phyloP scores from a whole-genome alignment of 2,888 invertebrate species.

The Euzophera pinguis region DNA sequence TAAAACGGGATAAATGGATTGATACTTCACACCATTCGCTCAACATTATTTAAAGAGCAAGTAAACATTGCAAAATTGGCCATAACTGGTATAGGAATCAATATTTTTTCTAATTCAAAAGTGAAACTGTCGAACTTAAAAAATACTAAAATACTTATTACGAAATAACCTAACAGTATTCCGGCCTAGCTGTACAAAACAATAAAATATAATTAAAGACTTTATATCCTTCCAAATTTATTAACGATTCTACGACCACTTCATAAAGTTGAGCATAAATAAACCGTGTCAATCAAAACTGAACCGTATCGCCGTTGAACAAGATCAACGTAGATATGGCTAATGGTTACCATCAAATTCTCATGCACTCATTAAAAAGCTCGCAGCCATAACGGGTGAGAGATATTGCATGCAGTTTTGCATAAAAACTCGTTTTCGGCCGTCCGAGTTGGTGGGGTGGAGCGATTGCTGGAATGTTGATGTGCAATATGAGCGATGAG shows the following conservation, averaged over 20 bases:
- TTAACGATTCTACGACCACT: neutral
- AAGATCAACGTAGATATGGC: neutral
- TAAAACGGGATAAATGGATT: too few species aligned
- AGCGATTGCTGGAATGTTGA: constrained; percentile 50
- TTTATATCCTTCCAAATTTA: neutral
- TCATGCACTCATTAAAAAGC: constrained; percentile 49
- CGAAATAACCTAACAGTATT: neutral
- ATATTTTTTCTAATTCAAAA: too few species aligned
- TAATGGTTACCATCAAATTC: constrained; percentile 30
- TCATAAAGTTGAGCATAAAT: constrained; percentile 1
- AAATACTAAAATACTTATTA: neutral
- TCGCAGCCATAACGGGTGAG: constrained; percentile 42
- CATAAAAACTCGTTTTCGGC: constrained; percentile 51
- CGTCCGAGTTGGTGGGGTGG: constrained; percentile 18
- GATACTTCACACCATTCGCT: too few species aligned
- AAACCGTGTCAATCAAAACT: constrained; percentile 21
- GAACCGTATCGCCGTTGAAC: constrained; percentile 1
- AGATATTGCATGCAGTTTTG: constrained; percentile 63
- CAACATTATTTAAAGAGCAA: neutral
- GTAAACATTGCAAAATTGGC: neutral
- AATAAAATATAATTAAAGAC: neutral
- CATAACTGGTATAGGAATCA: too few species aligned
- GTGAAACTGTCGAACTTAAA: too few species aligned
- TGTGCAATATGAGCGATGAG: constrained; percentile 44
- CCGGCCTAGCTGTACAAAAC: neutral